Percentiles rank a stretch among this genome's conserved stretches.
Evolutionary conservation across 37 sponge, comb jelly and placozoan species (phyloP).

Genomic region (Geodia barretti): DNA sequence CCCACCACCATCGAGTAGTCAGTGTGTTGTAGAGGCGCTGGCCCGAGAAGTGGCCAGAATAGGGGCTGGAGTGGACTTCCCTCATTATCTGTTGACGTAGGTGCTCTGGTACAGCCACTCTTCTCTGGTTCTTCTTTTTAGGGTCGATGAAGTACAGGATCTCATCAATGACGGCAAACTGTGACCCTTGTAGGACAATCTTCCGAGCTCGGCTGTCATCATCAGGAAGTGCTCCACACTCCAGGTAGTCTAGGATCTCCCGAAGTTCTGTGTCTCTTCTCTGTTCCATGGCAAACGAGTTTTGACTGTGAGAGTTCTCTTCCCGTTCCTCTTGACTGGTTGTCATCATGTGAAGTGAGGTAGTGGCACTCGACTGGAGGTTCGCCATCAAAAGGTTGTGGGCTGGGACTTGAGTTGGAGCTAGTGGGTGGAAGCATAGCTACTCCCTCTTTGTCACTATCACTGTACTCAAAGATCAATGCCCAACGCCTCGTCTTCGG

Average conservation of each 20-base stretch:
- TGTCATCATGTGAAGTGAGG: no score
- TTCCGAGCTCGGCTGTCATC: slow-evolving; percentile 15
- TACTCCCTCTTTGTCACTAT: no score
- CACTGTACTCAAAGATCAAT: no score
- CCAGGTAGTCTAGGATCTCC: slow-evolving; percentile 34
- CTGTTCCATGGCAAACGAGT: no score
- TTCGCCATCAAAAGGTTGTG: no score
- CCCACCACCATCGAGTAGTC: slow-evolving; percentile 52
- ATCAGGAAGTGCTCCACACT: slow-evolving; percentile 39
- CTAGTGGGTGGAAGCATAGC: no score
- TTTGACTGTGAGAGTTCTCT: no score
- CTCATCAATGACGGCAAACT: slow-evolving; percentile 30
- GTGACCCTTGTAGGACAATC: slow-evolving; percentile 14
- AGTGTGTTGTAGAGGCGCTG: slow-evolving; percentile 27
- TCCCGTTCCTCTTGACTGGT: no score
- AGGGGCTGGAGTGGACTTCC: slow-evolving; percentile 42
- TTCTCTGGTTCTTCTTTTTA: slow-evolving; percentile 25
- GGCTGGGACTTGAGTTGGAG: no score
- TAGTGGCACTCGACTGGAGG: no score
- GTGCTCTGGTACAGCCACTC: slow-evolving; percentile 59
- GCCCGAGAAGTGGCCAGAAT: slow-evolving; percentile 69
- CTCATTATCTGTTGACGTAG: slow-evolving; percentile 28
- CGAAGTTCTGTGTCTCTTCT: slow-evolving; percentile 32
- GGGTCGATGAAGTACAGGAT: slow-evolving; percentile 53
- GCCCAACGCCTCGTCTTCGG: no score